Percentiles rank a stretch among this genome's conserved stretches.
Conservation (phyloP, 2,797 vertebrate genomes). For the Megaceryle alcyon region DNA sequence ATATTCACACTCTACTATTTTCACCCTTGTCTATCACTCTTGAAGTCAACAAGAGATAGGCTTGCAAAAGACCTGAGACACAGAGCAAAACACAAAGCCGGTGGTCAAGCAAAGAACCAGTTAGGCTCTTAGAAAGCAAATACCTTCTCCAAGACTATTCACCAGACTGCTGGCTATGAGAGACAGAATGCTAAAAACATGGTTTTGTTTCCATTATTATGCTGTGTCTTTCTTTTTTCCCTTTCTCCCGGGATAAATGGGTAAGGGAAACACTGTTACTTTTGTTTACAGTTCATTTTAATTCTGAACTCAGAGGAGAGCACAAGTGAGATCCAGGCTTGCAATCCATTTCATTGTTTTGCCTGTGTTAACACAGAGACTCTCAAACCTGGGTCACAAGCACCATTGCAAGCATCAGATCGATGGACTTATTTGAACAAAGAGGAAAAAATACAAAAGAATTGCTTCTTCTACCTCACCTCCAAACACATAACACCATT, state of each 20-base stretch:
- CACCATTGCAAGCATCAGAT: not conserved
- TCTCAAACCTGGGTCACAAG: not conserved
- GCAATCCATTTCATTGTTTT: not conserved
- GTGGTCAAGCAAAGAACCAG: not conserved
- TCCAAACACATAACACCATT: not conserved
- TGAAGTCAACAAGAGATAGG: not conserved
- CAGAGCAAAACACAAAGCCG: not conserved
- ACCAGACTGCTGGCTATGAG: not conserved
- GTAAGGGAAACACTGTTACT: not conserved
- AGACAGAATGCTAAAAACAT: not conserved
- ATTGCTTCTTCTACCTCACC: not conserved
- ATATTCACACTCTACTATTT: not conserved
- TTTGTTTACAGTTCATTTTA: not conserved
- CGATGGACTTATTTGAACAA: not conserved
- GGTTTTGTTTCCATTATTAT: not conserved
- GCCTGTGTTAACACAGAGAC: not conserved
- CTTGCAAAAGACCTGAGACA: not conserved
- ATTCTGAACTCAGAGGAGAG: not conserved
- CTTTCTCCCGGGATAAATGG: not conserved
- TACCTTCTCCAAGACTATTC: not conserved
- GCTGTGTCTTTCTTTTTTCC: not conserved
- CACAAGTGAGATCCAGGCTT: not conserved
- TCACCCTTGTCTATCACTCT: not conserved
- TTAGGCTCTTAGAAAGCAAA: not conserved
- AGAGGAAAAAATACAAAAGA: not conserved